A percentile compares a stretch with the other conserved stretches of the same genome.
Evolutionary conservation across 2,888 invertebrate genomes (phyloP).

Genomic region (Agrotis ipsilon): DNA sequence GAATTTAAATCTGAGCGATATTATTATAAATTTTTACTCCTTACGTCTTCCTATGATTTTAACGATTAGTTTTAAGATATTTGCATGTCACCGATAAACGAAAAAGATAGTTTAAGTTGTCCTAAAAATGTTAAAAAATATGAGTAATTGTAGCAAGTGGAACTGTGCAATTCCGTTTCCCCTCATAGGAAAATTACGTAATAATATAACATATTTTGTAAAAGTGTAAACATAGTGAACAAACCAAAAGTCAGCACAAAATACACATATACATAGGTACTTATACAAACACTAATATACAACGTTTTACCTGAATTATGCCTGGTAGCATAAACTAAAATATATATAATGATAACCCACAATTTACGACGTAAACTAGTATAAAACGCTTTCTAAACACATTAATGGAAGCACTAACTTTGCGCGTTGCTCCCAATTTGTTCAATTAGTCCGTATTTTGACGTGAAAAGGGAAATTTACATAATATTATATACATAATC

Average conservation of each 20-base stretch:
- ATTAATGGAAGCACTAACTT: slow-evolving; percentile 15
- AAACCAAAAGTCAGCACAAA: slow-evolving; percentile 4
- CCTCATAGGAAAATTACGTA: too few relatives aligned
- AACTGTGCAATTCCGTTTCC: too few relatives aligned
- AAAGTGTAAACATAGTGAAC: too few relatives aligned
- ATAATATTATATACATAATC: neutral
- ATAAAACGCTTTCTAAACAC: slow-evolving; percentile 22
- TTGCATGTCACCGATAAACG: neutral
- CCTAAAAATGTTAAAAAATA: too few relatives aligned
- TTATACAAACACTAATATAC: neutral
- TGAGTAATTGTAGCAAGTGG: too few relatives aligned
- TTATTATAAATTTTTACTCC: neutral
- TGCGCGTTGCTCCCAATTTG: neutral
- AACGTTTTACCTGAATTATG: neutral
- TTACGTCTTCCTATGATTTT: too few relatives aligned
- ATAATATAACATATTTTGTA: too few relatives aligned
- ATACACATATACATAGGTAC: neutral
- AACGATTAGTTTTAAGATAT: neutral
- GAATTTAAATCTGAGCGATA: neutral
- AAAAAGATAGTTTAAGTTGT: neutral
- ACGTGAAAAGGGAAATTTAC: neutral
- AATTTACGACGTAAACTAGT: neutral
- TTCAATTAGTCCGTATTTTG: neutral
- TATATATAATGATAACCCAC: slow-evolving; percentile 11
- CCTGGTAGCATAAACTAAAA: neutral